Evolutionary conservation across 2,888 invertebrate species (phyloP).

Genomic region (Philopedon plagiatum): DNA sequence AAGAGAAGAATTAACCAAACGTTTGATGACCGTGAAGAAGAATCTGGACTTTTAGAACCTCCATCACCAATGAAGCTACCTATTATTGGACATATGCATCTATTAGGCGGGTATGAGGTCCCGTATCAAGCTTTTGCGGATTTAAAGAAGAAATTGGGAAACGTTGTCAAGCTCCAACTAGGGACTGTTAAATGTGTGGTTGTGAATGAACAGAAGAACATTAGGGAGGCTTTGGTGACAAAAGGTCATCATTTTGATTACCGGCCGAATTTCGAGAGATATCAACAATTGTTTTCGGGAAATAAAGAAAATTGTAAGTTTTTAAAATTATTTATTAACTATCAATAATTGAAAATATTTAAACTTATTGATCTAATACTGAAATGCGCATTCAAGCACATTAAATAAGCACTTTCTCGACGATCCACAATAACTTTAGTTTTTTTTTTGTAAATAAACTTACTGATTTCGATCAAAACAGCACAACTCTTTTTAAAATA

Average conservation of each 20-base stretch:
- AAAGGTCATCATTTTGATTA: constrained; percentile 76
- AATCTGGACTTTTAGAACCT: constrained; percentile 60
- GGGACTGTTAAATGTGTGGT: constrained; percentile 73
- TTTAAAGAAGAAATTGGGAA: constrained; percentile 71
- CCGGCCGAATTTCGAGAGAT: constrained; percentile 76
- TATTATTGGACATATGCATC: constrained; percentile 73
- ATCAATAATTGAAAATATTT: neutral
- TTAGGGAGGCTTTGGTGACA: constrained; percentile 72
- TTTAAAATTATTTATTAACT: neutral
- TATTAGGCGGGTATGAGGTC: constrained; percentile 73
- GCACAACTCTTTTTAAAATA: too few relatives aligned
- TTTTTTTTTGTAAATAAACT: too few relatives aligned
- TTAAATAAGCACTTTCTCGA: too few relatives aligned
- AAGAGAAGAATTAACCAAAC: neutral
- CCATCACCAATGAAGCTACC: constrained; percentile 73
- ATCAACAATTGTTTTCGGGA: constrained; percentile 75
- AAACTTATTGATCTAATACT: neutral
- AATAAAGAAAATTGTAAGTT: constrained; percentile 80
- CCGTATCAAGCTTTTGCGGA: constrained; percentile 74
- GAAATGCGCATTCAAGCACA: too few relatives aligned
- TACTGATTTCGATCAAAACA: too few relatives aligned
- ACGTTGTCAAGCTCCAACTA: constrained; percentile 71
- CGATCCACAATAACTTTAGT: too few relatives aligned
- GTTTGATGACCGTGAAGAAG: neutral
- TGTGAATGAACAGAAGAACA: constrained; percentile 74